Evolutionary conservation across 2,888 invertebrate species (phyloP).

Genomic region (Leptinotarsa rubiginosa): DNA sequence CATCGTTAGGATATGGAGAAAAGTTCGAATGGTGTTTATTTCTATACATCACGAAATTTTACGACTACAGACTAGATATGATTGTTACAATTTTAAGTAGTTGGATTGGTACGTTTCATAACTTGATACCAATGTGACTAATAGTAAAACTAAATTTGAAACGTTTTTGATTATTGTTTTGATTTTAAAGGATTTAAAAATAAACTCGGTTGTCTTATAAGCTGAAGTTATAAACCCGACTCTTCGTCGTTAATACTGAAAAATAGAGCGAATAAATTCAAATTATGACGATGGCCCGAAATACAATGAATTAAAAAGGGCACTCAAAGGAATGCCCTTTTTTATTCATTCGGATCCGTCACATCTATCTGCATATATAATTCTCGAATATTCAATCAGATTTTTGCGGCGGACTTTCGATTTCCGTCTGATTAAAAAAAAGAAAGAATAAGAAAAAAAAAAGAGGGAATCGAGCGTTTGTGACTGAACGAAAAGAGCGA

Average conservation of each 20-base stretch:
- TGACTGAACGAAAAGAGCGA: slow-evolving; percentile 23
- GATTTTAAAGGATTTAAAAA: too few species aligned
- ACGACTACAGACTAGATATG: not conserved
- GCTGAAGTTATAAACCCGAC: too few species aligned
- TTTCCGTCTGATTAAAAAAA: slow-evolving; percentile 3
- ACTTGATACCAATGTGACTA: too few species aligned
- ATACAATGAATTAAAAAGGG: not conserved
- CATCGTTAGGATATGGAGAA: not conserved
- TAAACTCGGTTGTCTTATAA: too few species aligned
- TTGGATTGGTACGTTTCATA: too few species aligned
- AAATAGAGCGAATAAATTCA: not conserved
- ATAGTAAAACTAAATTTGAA: too few species aligned
- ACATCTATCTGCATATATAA: not conserved
- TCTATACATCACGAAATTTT: not conserved
- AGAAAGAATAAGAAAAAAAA: not conserved
- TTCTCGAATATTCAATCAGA: slow-evolving; percentile 3
- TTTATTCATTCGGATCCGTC: not conserved
- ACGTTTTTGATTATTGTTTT: too few species aligned
- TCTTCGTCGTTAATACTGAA: not conserved
- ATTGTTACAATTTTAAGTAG: too few species aligned
- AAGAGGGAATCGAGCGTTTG: not conserved
- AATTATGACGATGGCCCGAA: not conserved
- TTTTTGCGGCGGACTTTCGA: slow-evolving; percentile 6
- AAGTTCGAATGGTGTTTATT: slow-evolving; percentile 5
- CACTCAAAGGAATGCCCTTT: not conserved